These are phyloP conservation scores for Ommatoiulus sabulosus DNA, from an alignment of 2,888 invertebrate genomes.

Conservation along the genomic window DNA sequence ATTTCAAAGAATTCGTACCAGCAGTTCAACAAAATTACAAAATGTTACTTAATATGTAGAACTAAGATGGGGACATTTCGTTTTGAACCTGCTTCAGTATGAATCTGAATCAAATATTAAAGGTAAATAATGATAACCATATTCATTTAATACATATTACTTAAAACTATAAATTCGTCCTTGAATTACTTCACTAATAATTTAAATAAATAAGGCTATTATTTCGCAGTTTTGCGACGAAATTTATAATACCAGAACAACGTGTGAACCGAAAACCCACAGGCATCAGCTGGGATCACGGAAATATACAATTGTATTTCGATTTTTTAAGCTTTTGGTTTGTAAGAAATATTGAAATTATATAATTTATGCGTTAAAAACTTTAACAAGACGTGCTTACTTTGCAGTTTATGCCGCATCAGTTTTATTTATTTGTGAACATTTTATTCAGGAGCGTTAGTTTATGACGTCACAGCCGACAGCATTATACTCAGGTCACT, in stretches of 20 bases:
- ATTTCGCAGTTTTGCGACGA: not conserved
- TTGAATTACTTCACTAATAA: not conserved
- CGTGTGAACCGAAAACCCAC: not conserved
- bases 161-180: not conserved
- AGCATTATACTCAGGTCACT: not conserved
- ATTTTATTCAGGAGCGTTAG: not conserved
- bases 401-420: not conserved
- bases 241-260: not conserved
- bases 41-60: not conserved
- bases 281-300: not conserved
- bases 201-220: not conserved
- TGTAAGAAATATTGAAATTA: too few species aligned
- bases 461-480: not conserved
- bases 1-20: constrained; percentile 10
- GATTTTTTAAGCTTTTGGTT: not conserved
- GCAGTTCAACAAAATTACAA: constrained; percentile 34
- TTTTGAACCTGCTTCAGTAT: not conserved
- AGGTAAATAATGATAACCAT: too few species aligned
- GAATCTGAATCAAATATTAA: not conserved
- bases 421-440: not conserved
- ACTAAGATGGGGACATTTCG: constrained; percentile 22
- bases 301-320: not conserved
- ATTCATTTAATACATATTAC: too few species aligned
- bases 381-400: not conserved
- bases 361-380: not conserved